A percentile compares a stretch with the other conserved stretches of the same genome.
Conservation (phyloP, 2,113 vertebrate genomes). For the Astur gentilis region DNA sequence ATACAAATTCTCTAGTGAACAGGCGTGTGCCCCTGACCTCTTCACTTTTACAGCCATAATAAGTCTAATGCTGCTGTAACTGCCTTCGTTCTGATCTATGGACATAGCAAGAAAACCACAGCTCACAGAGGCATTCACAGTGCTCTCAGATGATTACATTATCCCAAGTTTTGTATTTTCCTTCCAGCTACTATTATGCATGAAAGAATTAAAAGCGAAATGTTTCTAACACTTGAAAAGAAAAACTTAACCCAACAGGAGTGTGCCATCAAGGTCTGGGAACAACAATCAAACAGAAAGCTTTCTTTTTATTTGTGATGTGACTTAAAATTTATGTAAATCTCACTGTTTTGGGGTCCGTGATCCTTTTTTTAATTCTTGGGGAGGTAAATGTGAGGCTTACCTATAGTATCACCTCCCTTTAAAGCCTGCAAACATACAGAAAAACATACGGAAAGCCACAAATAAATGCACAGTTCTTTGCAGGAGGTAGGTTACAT, state of each 20-base stretch:
- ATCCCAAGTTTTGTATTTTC: background rate
- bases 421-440: background rate
- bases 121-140: background rate
- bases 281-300: background rate
- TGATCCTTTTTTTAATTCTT: background rate
- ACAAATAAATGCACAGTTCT: background rate
- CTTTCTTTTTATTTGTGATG: background rate
- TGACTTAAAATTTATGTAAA: background rate
- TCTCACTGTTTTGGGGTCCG: background rate
- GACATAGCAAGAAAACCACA: background rate
- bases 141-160: background rate
- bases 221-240: background rate
- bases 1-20: background rate
- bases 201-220: background rate
- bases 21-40: background rate
- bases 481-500: background rate
- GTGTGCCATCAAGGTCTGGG: background rate
- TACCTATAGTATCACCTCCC: background rate
- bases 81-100: background rate
- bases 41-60: background rate
- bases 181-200: background rate
- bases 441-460: background rate
- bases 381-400: background rate
- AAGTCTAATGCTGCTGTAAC: background rate
- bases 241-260: background rate